Evolutionary conservation across 2,797 vertebrate species (phyloP).

Genomic region (Serranus cabrilla): DNA sequence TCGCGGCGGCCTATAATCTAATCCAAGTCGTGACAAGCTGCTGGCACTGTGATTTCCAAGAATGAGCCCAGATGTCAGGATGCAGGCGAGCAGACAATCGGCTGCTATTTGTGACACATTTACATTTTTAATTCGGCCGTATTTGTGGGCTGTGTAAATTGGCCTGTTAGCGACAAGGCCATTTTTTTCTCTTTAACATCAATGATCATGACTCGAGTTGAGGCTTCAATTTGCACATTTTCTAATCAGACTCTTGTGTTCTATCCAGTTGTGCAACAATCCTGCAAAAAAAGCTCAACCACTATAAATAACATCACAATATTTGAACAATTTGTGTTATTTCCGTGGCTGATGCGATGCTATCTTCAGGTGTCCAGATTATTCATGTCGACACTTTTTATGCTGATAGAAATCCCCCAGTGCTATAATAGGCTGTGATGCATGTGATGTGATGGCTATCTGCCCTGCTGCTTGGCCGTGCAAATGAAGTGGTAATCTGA

Average conservation of each 20-base stretch:
- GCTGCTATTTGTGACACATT: slow-evolving; percentile 25
- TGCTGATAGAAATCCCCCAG: slow-evolving; percentile 18
- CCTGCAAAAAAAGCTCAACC: not conserved
- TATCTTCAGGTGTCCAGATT: slow-evolving; percentile 50
- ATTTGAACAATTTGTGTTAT: not conserved
- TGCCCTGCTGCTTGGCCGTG: slow-evolving; percentile 15
- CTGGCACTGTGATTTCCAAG: slow-evolving; percentile 43
- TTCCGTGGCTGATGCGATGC: slow-evolving; percentile 9
- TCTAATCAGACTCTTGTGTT: not conserved
- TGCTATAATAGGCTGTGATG: slow-evolving; percentile 3
- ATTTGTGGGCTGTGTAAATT: slow-evolving; percentile 48
- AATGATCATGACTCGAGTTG: not conserved
- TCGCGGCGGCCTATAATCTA: slow-evolving; percentile 37
- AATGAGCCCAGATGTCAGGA: slow-evolving; percentile 44
- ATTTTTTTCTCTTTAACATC: not conserved
- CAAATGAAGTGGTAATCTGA: slow-evolving; percentile 39
- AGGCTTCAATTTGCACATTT: slow-evolving; percentile 13
- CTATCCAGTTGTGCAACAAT: not conserved
- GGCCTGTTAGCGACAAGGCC: slow-evolving; percentile 54
- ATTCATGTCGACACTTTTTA: slow-evolving; percentile 39
- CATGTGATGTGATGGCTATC: slow-evolving; percentile 40
- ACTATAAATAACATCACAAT: not conserved
- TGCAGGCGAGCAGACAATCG: slow-evolving; percentile 12
- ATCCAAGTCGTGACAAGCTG: slow-evolving; percentile 67
- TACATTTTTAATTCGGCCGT: slow-evolving; percentile 28